phyloP scores from a whole-genome alignment of 2,797 vertebrate genomes.

The Steatocranus sp. region DNA sequence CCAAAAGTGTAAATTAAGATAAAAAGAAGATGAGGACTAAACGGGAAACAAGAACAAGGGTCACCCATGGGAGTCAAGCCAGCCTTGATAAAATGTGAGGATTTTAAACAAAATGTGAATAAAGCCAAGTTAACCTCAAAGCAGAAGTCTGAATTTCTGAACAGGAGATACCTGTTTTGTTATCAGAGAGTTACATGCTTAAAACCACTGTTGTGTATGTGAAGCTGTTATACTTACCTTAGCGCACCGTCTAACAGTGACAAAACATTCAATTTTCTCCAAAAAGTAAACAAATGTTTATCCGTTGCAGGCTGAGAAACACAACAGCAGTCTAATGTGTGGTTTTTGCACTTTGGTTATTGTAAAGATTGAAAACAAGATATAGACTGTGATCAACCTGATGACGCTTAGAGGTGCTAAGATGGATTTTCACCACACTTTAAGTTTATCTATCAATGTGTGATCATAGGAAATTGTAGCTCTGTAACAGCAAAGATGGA shows the following conservation, averaged over 20 bases:
- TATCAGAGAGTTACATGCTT: neutral
- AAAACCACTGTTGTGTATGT: neutral
- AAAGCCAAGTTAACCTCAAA: neutral
- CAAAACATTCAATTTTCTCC: neutral
- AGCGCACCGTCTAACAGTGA: neutral
- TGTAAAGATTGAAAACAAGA: neutral
- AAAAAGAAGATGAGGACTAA: neutral
- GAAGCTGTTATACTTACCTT: neutral
- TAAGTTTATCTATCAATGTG: neutral
- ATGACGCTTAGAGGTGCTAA: neutral
- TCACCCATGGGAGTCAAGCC: neutral
- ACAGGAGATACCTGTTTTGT: neutral
- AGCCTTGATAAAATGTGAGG: neutral
- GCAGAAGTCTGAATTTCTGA: neutral
- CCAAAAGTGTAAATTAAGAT: neutral
- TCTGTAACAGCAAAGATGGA: neutral
- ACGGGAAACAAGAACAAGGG: neutral
- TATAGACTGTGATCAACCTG: neutral
- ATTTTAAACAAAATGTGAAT: neutral
- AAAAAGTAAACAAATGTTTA: neutral
- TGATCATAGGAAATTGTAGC: neutral
- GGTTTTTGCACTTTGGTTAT: neutral
- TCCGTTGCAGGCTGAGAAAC: rapidly evolving
- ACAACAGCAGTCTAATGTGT: neutral
- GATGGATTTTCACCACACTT: neutral